Percentiles rank a stretch among this genome's conserved stretches.
Evolutionary conservation across 2,797 vertebrate genomes (phyloP).

Genomic region (Phoxinus dragarum): DNA sequence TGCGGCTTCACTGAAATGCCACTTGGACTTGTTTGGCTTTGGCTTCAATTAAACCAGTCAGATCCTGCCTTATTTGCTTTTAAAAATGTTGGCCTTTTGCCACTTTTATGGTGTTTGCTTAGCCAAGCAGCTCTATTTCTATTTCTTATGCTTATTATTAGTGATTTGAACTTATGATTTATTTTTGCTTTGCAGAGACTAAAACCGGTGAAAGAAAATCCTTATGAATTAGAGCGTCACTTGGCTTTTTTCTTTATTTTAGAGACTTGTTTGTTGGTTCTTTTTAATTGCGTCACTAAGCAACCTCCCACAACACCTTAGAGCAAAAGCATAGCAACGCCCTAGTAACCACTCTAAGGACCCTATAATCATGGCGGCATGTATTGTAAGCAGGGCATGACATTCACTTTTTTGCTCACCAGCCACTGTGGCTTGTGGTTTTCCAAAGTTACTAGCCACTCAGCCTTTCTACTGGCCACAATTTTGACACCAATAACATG

Average conservation of each 20-base stretch:
- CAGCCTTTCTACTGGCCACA: no score
- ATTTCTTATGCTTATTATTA: not conserved
- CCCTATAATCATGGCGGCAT: not conserved
- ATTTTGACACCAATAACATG: no score
- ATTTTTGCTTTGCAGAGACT: not conserved
- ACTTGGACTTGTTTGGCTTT: slow-evolving; percentile 4
- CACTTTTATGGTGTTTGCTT: not conserved
- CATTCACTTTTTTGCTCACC: no score
- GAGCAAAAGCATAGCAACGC: no score
- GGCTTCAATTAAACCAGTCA: not conserved
- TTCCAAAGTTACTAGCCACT: no score
- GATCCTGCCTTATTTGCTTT: not conserved
- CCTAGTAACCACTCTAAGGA: not conserved
- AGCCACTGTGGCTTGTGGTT: no score
- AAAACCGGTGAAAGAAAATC: not conserved
- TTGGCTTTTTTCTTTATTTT: no score
- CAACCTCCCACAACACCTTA: no score
- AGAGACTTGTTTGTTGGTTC: no score
- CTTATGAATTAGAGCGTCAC: no score
- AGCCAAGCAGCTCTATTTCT: not conserved
- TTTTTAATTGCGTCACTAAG: no score
- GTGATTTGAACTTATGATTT: not conserved
- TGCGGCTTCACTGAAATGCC: not conserved
- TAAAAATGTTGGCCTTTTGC: not conserved
- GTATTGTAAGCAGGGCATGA: no score